Percentiles rank a stretch among this genome's conserved stretches.
phyloP scores from a whole-genome alignment of 2,888 invertebrate genomes.

The Thecocarcelia acutangulata region DNA sequence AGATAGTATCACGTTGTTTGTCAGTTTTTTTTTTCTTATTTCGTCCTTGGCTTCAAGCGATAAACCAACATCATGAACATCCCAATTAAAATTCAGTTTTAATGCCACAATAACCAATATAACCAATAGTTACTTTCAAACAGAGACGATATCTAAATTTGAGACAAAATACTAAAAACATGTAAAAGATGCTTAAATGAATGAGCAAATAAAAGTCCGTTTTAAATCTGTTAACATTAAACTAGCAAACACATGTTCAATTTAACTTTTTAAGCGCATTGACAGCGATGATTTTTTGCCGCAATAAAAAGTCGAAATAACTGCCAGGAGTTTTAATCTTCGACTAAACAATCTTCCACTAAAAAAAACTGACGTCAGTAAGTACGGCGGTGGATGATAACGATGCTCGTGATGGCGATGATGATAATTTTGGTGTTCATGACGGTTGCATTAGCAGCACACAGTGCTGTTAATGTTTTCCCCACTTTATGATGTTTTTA shows the following conservation, averaged over 20 bases:
- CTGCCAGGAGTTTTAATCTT: slow-evolving; percentile 31
- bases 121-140: slow-evolving; percentile 13
- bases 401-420: background rate
- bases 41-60: no score
- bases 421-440: slow-evolving; percentile 5
- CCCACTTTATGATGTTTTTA: slow-evolving; percentile 78
- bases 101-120: slow-evolving; percentile 22
- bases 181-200: background rate
- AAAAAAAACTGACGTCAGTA: slow-evolving; percentile 23
- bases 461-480: slow-evolving; percentile 54
- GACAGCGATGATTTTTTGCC: slow-evolving; percentile 18
- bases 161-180: background rate
- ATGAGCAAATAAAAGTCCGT: background rate
- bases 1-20: no score
- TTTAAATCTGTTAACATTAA: slow-evolving; percentile 7
- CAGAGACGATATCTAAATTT: background rate
- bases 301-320: slow-evolving; percentile 50
- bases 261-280: slow-evolving; percentile 9
- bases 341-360: slow-evolving; percentile 9
- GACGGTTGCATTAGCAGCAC: background rate
- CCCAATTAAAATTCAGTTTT: slow-evolving; percentile 49
- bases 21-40: no score
- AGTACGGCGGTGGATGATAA: background rate
- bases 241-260: slow-evolving; percentile 8
- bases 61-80: slow-evolving; percentile 6